Evolutionary conservation across 2,113 vertebrate species (phyloP).

Genomic region (Syngnathus scovelli): DNA sequence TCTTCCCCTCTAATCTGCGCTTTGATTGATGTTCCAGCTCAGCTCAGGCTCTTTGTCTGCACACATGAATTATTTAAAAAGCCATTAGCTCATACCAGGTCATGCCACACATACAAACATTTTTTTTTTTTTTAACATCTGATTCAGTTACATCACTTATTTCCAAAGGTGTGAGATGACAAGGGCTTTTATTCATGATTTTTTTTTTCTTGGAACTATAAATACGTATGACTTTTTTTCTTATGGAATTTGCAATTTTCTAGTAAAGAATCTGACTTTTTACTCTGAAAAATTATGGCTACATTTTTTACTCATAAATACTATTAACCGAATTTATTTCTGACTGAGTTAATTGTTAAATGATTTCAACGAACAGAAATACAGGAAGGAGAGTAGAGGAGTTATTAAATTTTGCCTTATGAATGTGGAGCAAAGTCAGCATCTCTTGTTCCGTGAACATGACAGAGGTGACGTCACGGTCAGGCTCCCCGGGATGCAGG

Average conservation of each 20-base stretch:
- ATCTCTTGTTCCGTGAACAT: neutral
- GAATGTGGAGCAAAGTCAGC: neutral
- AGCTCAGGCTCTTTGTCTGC: constrained; percentile 51
- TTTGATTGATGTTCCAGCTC: constrained; percentile 50
- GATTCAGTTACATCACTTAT: neutral
- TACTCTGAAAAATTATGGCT: too few relatives aligned
- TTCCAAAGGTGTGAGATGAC: neutral
- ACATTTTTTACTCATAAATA: too few relatives aligned
- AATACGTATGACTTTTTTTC: too few relatives aligned
- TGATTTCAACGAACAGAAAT: too few relatives aligned
- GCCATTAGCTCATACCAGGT: constrained; percentile 59
- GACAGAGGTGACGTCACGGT: constrained; percentile 45
- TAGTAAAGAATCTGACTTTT: too few relatives aligned
- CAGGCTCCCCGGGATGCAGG: neutral
- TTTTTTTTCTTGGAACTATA: too few relatives aligned
- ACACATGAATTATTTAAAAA: constrained; percentile 70
- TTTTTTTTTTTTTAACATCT: neutral
- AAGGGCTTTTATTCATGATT: too few relatives aligned
- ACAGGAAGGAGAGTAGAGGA: too few relatives aligned
- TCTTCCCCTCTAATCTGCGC: neutral
- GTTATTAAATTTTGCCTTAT: too few relatives aligned
- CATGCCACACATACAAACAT: neutral
- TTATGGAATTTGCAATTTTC: too few relatives aligned
- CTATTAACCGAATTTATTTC: too few relatives aligned
- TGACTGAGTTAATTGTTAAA: too few relatives aligned